A percentile compares a stretch with the other conserved stretches of the same genome.
Conservation (phyloP, 2,888 invertebrate species). For the Galerucella calmariensis region DNA sequence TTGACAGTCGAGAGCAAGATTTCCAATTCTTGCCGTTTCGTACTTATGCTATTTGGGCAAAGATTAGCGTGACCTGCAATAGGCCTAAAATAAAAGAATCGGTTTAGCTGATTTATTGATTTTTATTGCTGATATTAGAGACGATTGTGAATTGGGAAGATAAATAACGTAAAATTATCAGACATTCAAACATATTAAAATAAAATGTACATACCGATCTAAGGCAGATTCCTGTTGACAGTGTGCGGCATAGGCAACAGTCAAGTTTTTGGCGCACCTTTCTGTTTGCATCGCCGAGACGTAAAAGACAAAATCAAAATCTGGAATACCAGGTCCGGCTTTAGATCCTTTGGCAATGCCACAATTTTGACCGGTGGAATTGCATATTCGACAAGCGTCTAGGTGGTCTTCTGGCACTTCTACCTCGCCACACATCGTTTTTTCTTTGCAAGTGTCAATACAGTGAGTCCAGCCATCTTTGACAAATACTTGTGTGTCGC, state of each 20-base stretch:
- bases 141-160: no score
- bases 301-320: slow-evolving; percentile 96
- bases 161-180: no score
- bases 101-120: not conserved
- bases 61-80: slow-evolving; percentile 99
- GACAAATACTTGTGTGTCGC: slow-evolving; percentile 88
- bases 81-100: slow-evolving; percentile 73
- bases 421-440: slow-evolving; percentile 97
- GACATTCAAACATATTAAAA: not conserved
- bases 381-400: slow-evolving; percentile 90
- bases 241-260: slow-evolving; percentile 98
- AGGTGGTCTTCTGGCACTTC: slow-evolving; percentile 92
- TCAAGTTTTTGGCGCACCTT: slow-evolving; percentile 89
- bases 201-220: slow-evolving; percentile 69
- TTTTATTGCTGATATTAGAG: no score
- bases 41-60: slow-evolving; percentile 94
- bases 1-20: slow-evolving; percentile 95
- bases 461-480: slow-evolving; percentile 87
- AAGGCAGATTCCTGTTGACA: slow-evolving; percentile 95
- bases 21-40: slow-evolving; percentile 89
- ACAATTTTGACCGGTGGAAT: slow-evolving; percentile 87
- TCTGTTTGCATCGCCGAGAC: slow-evolving; percentile 95
- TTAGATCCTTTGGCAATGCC: slow-evolving; percentile 68
- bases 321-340: slow-evolving; percentile 76
- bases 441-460: slow-evolving; percentile 81